Percentiles rank a stretch among this genome's conserved stretches.
Evolutionary conservation across 2,113 vertebrate genomes (phyloP).

Genomic region (Heteronetta atricapilla): DNA sequence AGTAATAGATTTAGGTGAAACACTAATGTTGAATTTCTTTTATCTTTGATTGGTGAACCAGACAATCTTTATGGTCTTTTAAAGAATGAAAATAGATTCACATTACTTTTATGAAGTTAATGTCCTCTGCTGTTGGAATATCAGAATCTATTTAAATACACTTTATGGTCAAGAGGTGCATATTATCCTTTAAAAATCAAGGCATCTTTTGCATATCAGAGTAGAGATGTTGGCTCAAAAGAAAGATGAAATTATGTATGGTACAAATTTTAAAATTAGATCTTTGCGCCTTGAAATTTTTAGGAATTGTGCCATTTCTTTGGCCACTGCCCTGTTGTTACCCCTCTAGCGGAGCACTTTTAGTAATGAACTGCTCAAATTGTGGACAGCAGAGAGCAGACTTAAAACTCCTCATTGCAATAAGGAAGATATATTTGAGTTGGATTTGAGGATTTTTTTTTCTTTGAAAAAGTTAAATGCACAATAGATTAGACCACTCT

Average conservation of each 20-base stretch:
- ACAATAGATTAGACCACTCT: background rate
- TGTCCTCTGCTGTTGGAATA: background rate
- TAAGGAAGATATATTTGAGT: background rate
- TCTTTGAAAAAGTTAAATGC: background rate
- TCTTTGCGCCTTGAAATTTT: background rate
- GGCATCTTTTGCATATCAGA: background rate
- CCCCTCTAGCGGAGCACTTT: background rate
- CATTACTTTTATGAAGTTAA: slow-evolving; percentile 5
- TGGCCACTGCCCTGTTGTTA: background rate
- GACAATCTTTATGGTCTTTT: background rate
- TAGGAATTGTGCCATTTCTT: background rate
- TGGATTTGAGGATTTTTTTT: background rate
- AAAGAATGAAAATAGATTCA: slow-evolving; percentile 29
- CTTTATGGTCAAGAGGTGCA: background rate
- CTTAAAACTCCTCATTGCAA: background rate
- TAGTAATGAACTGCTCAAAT: background rate
- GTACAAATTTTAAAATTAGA: background rate
- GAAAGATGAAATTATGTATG: background rate
- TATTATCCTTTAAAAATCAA: background rate
- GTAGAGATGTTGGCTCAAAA: background rate
- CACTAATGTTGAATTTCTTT: slow-evolving; percentile 49
- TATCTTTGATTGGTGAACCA: slow-evolving; percentile 48
- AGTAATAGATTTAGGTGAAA: slow-evolving; percentile 42
- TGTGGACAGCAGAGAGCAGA: background rate
- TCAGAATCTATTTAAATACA: background rate